Conservation (phyloP, 2,113 vertebrate species). For the Bothrops jararaca region DNA sequence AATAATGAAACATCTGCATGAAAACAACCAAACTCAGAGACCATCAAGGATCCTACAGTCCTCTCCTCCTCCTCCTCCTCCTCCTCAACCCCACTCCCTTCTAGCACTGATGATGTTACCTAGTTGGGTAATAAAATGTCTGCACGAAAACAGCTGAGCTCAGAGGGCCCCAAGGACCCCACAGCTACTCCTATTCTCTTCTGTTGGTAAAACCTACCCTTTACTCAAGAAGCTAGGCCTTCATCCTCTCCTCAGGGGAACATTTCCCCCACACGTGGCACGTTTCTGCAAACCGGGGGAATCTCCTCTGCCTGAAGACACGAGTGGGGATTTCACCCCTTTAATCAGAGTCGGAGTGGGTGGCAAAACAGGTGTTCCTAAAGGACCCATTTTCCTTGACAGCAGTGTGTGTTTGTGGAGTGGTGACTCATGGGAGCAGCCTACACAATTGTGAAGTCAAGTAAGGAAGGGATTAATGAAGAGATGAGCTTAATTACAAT, state of each 20-base stretch:
- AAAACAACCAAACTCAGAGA: too few relatives aligned
- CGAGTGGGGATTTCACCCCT: not conserved
- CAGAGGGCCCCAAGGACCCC: not conserved
- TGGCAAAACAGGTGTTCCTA: not conserved
- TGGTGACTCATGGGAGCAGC: constrained; percentile 7
- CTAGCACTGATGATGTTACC: not conserved
- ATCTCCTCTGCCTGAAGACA: not conserved
- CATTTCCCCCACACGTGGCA: rapidly evolving
- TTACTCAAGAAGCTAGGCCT: not conserved
- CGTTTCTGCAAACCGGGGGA: not conserved
- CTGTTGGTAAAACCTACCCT: not conserved
- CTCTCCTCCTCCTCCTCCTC: too few relatives aligned
- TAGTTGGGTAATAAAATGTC: not conserved
- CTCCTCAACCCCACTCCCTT: too few relatives aligned
- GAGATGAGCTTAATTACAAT: not conserved
- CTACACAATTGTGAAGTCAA: not conserved
- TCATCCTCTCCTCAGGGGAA: not conserved
- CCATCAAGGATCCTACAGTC: too few relatives aligned
- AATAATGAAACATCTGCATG: too few relatives aligned
- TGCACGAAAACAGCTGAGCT: not conserved
- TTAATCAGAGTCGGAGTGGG: not conserved
- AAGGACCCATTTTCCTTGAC: not conserved
- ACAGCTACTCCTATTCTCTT: not conserved
- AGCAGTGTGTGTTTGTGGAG: not conserved
- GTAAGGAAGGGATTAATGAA: not conserved